Evolutionary conservation across 2,113 vertebrate genomes (phyloP).

Genomic region (Pampusana beccarii): DNA sequence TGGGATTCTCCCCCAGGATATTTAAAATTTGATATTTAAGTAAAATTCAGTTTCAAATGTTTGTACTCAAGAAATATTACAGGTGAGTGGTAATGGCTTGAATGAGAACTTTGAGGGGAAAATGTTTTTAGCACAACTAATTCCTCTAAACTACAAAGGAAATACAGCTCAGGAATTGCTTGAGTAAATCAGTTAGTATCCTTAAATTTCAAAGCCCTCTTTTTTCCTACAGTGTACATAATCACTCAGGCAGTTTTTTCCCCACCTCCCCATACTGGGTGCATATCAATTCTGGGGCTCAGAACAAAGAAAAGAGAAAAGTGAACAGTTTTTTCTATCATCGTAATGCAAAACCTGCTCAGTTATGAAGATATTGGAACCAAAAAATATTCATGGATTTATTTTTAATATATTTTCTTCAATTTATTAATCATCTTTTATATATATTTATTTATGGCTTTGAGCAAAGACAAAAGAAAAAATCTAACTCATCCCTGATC

Average conservation of each 20-base stretch:
- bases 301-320: neutral
- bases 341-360: constrained; percentile 9
- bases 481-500: constrained; percentile 76
- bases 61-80: neutral
- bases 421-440: constrained; percentile 83
- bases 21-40: neutral
- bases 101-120: neutral
- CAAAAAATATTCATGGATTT: constrained; percentile 70
- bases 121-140: neutral
- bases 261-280: neutral
- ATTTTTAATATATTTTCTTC: constrained; percentile 73
- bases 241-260: neutral
- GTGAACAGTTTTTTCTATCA: neutral
- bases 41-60: neutral
- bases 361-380: constrained; percentile 32
- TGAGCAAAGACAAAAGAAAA: constrained; percentile 83
- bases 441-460: constrained; percentile 84
- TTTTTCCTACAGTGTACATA: neutral
- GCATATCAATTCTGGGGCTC: neutral
- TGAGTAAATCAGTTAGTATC: neutral
- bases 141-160: neutral
- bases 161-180: neutral
- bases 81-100: neutral
- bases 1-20: neutral
- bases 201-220: neutral